Evolutionary conservation across 2,113 vertebrate genomes (phyloP).

Genomic region (Microtus oregoni): DNA sequence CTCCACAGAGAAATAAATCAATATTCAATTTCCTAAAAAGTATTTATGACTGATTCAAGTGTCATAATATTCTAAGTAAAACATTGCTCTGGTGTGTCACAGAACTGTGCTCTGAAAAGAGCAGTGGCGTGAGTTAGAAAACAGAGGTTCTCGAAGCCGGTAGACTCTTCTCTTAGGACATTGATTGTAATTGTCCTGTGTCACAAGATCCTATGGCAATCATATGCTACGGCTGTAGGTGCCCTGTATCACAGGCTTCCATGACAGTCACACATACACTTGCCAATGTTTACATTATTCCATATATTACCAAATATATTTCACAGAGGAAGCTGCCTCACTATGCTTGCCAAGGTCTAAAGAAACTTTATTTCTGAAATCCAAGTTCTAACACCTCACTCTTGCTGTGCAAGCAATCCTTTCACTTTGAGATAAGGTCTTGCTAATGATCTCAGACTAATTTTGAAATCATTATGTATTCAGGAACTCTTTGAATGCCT

Average conservation of each 20-base stretch:
- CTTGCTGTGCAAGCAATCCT: neutral
- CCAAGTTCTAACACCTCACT: neutral
- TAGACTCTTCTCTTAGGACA: neutral
- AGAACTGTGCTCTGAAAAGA: neutral
- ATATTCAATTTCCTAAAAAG: neutral
- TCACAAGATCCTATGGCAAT: neutral
- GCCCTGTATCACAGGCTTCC: too few species aligned
- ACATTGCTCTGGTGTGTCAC: neutral
- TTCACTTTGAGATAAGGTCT: neutral
- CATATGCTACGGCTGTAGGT: too few species aligned
- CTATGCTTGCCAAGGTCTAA: rapidly evolving
- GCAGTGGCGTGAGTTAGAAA: neutral
- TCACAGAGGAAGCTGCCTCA: neutral
- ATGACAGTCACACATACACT: neutral
- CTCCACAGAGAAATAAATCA: neutral
- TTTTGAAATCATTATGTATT: neutral
- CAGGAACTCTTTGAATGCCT: too few species aligned
- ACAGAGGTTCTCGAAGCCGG: neutral
- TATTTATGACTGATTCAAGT: neutral
- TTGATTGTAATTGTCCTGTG: neutral
- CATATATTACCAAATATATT: neutral
- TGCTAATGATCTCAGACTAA: neutral
- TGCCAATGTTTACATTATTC: neutral
- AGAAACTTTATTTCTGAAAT: neutral
- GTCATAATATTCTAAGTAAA: neutral